Conservation (phyloP, 2,797 vertebrate species). For the Champsocephalus gunnari region DNA sequence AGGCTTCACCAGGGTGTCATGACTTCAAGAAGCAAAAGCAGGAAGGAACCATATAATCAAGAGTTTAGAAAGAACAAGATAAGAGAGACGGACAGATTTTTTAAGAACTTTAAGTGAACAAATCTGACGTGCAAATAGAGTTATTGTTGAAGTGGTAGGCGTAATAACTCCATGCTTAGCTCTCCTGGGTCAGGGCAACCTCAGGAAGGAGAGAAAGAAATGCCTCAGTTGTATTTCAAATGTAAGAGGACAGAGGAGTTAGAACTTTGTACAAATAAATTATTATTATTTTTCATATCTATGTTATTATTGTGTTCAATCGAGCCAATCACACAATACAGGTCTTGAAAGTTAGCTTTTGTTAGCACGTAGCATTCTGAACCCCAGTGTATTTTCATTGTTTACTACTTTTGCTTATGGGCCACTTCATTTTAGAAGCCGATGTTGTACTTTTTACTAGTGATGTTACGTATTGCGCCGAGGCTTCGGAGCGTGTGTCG, state of each 20-base stretch:
- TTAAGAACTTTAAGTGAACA: not conserved
- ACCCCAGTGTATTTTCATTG: too few relatives aligned
- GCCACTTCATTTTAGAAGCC: too few relatives aligned
- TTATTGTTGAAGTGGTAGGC: not conserved
- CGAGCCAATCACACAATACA: too few relatives aligned
- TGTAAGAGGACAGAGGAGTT: too few relatives aligned
- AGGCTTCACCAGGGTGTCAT: constrained; percentile 32
- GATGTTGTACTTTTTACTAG: too few relatives aligned
- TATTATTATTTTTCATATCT: not conserved
- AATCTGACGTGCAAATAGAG: not conserved
- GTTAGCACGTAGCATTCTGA: constrained; percentile 2
- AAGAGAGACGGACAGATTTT: not conserved
- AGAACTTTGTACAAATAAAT: too few relatives aligned
- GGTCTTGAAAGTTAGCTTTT: not conserved
- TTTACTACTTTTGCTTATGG: too few relatives aligned
- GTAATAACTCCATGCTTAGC: constrained; percentile 3
- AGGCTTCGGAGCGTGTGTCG: too few relatives aligned
- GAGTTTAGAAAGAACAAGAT: constrained; percentile 5
- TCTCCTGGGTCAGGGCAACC: constrained; percentile 23
- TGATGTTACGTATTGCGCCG: too few relatives aligned
- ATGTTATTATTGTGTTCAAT: not conserved
- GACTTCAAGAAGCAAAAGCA: constrained; percentile 31
- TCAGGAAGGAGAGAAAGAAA: not conserved
- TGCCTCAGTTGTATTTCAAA: too few relatives aligned
- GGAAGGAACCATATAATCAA: constrained; percentile 4